Percentiles rank a stretch among this genome's conserved stretches.
These are phyloP conservation scores for Cyprinus carpio DNA, from an alignment of 2,113 vertebrate genomes.

Conservation along the genomic window DNA sequence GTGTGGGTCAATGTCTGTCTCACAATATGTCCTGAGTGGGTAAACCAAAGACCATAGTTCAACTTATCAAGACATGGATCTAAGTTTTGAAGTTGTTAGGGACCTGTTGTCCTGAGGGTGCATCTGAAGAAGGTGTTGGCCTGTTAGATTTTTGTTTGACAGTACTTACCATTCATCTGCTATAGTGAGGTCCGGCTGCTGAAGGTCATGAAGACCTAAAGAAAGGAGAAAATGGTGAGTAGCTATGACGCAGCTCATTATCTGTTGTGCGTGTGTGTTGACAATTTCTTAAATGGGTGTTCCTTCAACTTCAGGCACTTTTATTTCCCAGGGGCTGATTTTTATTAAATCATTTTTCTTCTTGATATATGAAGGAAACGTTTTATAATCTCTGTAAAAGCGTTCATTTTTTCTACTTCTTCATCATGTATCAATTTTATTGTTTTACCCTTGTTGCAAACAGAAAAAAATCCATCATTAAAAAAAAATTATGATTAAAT, in stretches of 20 bases:
- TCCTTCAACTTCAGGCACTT: neutral
- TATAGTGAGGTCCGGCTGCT: constrained; percentile 88
- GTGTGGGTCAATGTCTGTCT: constrained; percentile 89
- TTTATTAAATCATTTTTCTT: neutral
- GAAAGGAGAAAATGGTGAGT: constrained; percentile 42
- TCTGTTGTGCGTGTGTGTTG: neutral
- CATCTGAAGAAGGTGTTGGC: neutral
- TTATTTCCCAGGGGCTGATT: neutral
- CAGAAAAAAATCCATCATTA: neutral
- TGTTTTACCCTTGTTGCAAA: neutral
- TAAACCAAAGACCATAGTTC: neutral
- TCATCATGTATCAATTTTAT: neutral
- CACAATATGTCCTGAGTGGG: constrained; percentile 88
- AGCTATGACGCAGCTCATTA: neutral
- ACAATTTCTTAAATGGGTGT: neutral
- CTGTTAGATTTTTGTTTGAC: neutral
- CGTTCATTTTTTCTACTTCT: neutral
- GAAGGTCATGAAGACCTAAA: constrained; percentile 89
- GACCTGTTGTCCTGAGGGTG: neutral
- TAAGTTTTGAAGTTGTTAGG: neutral
- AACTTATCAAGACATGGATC: neutral
- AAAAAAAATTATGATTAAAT: neutral
- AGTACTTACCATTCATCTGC: constrained; percentile 85
- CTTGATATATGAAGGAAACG: no score
- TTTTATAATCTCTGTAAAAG: no score